Percentiles rank a stretch among this genome's conserved stretches.
Conservation (phyloP, 1,140 invertebrate species). For the Hormaphis cornu region DNA sequence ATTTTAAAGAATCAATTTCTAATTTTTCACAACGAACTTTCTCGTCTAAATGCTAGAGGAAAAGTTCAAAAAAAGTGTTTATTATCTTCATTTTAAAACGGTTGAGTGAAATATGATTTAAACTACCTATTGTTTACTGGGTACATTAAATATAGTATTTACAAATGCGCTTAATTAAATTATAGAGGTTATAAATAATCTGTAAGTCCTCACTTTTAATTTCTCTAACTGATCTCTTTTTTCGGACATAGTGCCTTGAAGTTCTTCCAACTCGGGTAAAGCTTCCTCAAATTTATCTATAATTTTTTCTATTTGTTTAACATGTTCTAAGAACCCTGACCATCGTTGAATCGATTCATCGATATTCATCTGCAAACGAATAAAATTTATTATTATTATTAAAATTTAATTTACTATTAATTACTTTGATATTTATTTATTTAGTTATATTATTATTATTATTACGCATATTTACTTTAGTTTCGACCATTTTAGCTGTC, state of each 20-base stretch:
- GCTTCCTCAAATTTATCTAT: slow-evolving; percentile 65
- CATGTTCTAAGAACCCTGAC: slow-evolving; percentile 78
- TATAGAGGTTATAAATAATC: no score
- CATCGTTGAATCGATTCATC: slow-evolving; percentile 84
- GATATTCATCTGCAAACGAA: slow-evolving; percentile 50
- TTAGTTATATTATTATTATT: background rate
- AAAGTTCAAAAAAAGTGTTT: no score
- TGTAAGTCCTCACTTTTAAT: slow-evolving; percentile 54
- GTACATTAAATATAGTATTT: no score
- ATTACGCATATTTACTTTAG: slow-evolving; percentile 47
- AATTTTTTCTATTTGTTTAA: slow-evolving; percentile 73
- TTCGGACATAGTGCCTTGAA: slow-evolving; percentile 70
- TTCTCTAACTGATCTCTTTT: slow-evolving; percentile 76
- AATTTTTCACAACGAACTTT: slow-evolving; percentile 83
- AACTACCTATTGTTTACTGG: no score
- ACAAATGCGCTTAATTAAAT: no score
- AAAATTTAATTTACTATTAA: no score
- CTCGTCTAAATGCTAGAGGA: slow-evolving; percentile 59
- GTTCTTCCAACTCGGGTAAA: slow-evolving; percentile 61
- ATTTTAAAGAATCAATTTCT: slow-evolving; percentile 79
- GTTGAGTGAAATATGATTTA: no score
- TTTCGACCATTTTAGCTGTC: slow-evolving; percentile 78
- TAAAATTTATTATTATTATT: background rate
- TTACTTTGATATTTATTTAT: no score
- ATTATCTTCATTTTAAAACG: no score